A percentile compares a stretch with the other conserved stretches of the same genome.
These are phyloP conservation scores for Sebastes minor DNA, from an alignment of 2,797 vertebrate genomes.

Conservation along the genomic window DNA sequence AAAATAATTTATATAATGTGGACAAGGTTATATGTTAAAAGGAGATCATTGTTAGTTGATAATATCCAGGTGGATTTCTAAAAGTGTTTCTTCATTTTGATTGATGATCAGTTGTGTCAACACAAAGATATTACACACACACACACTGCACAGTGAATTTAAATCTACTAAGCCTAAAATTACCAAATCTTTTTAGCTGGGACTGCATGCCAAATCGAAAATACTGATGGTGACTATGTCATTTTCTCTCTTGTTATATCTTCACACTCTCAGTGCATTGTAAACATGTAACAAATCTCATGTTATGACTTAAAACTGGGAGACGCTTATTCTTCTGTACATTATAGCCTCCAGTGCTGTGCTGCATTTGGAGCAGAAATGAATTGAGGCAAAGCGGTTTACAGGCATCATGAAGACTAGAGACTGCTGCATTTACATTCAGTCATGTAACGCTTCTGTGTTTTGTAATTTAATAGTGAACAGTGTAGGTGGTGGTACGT, in stretches of 20 bases:
- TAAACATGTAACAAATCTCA: conserved; percentile 18
- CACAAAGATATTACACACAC: background rate
- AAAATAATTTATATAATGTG: conserved; percentile 26
- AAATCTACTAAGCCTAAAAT: background rate
- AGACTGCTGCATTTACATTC: conserved; percentile 55
- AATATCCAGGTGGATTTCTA: background rate
- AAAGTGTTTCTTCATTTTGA: background rate
- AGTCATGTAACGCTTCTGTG: conserved; percentile 62
- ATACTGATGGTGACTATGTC: background rate
- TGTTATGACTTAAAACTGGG: conserved; percentile 10
- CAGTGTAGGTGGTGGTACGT: conserved; percentile 73
- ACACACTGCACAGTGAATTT: background rate
- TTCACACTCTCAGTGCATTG: conserved; percentile 5
- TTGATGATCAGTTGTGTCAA: background rate
- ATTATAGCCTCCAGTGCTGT: conserved; percentile 46
- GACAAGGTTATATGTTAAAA: conserved; percentile 31
- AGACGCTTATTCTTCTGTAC: conserved; percentile 18
- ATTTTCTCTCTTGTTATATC: background rate
- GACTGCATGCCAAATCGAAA: background rate
- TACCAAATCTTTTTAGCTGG: background rate
- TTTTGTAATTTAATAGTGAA: conserved; percentile 72
- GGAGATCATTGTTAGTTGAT: background rate
- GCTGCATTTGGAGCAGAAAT: conserved; percentile 68
- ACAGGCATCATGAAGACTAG: conserved; percentile 39
- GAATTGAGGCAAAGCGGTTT: conserved; percentile 50